Percentiles rank a stretch among this genome's conserved stretches.
Evolutionary conservation across 2,113 vertebrate species (phyloP).

Genomic region (Madoqua kirkii): DNA sequence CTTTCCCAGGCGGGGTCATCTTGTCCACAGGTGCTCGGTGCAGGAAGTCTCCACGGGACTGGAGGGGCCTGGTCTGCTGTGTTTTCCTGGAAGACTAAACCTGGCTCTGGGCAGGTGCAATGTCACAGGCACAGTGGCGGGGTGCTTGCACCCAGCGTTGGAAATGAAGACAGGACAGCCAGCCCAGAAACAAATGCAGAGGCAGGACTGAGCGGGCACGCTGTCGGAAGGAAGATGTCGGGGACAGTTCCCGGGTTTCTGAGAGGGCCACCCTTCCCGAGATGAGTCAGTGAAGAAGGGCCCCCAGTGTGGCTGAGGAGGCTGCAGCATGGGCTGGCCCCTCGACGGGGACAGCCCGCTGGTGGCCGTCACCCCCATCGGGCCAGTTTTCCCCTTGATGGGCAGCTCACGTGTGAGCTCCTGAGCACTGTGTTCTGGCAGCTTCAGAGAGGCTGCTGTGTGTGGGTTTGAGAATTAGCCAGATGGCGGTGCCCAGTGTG

Average conservation of each 20-base stretch:
- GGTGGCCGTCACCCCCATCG: background rate
- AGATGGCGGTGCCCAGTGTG: fast-evolving
- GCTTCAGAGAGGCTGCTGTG: fast-evolving
- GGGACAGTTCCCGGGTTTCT: background rate
- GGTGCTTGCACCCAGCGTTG: background rate
- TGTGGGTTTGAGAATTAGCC: background rate
- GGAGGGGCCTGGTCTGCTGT: background rate
- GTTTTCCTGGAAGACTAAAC: fast-evolving
- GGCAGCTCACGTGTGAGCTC: background rate
- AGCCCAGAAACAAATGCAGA: background rate
- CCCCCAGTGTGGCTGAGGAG: background rate
- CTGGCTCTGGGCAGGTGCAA: background rate
- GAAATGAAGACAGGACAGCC: background rate
- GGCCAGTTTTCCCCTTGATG: too few species aligned
- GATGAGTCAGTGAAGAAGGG: background rate
- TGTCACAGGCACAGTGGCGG: fast-evolving
- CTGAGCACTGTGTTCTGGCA: fast-evolving
- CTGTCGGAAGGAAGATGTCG: background rate
- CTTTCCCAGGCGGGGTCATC: too few species aligned
- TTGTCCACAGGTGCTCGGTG: fast-evolving
- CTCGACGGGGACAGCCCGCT: fast-evolving
- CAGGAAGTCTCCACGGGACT: fast-evolving
- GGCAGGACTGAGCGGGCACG: fast-evolving
- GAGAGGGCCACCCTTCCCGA: background rate
- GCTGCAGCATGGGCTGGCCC: background rate